phyloP scores from a whole-genome alignment of 2,113 vertebrate genomes.

The Sturnira hondurensis region DNA sequence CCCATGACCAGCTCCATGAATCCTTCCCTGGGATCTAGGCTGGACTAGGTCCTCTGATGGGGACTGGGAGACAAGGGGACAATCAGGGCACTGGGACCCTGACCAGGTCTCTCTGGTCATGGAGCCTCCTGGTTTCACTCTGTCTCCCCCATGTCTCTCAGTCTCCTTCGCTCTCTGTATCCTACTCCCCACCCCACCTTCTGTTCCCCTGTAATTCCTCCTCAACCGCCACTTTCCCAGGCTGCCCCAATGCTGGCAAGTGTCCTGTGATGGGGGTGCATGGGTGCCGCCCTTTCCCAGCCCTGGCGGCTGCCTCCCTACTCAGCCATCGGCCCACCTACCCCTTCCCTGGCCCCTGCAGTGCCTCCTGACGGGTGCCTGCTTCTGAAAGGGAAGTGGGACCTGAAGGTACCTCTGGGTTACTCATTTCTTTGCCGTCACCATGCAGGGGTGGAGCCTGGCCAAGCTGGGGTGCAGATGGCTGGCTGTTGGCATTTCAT shows the following conservation, averaged over 20 bases:
- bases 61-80: not conserved
- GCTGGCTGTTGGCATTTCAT: not conserved
- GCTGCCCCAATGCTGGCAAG: not conserved
- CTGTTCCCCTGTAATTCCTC: not conserved
- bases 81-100: not conserved
- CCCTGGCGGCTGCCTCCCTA: not conserved
- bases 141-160: not conserved
- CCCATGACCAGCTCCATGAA: not conserved
- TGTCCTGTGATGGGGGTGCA: too few relatives aligned
- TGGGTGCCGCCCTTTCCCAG: not conserved
- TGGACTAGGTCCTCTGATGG: not conserved
- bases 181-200: not conserved
- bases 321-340: not conserved
- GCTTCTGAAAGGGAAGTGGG: not conserved
- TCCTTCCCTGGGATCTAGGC: not conserved
- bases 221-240: not conserved
- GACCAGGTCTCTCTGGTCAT: not conserved
- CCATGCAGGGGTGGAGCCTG: not conserved
- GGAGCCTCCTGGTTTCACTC: not conserved
- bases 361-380: rapidly evolving
- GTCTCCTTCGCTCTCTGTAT: not conserved
- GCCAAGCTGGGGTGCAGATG: not conserved
- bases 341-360: not conserved
- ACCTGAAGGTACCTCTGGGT: not conserved
- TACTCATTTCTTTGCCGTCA: not conserved